Evolutionary conservation across 2,888 invertebrate species (phyloP).

Genomic region (Acanthacorydalis orientalis): DNA sequence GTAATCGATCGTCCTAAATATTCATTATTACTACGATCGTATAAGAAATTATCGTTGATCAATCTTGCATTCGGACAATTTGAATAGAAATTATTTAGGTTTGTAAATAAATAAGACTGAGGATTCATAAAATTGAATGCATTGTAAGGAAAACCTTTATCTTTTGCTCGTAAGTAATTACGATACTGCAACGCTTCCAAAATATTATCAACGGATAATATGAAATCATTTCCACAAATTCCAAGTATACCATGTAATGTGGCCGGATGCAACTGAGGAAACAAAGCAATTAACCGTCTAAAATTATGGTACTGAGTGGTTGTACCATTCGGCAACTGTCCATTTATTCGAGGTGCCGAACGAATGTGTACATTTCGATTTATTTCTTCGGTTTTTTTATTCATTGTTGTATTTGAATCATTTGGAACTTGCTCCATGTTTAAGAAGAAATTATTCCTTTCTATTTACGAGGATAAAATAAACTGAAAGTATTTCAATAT

Average conservation of each 20-base stretch:
- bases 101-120: too few species aligned
- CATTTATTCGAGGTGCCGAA: background rate
- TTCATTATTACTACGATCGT: too few species aligned
- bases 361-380: background rate
- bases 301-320: conserved; percentile 2
- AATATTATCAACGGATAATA: conserved; percentile 8
- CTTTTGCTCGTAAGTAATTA: conserved; percentile 2
- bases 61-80: background rate
- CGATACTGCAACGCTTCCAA: conserved; percentile 6
- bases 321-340: background rate
- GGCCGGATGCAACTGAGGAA: conserved; percentile 4
- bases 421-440: too few species aligned
- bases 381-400: too few species aligned
- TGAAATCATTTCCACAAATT: conserved; percentile 5
- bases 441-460: too few species aligned
- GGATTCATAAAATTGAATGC: too few species aligned
- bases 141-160: background rate
- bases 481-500: too few species aligned
- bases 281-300: conserved; percentile 5
- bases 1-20: too few species aligned
- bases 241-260: background rate
- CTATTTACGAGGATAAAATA: too few species aligned
- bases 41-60: too few species aligned
- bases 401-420: too few species aligned
- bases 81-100: background rate